A percentile compares a stretch with the other conserved stretches of the same genome.
Evolutionary conservation across 37 sponge, comb jelly and placozoan genomes (phyloP).

Genomic region (Aplysina aerophoba): DNA sequence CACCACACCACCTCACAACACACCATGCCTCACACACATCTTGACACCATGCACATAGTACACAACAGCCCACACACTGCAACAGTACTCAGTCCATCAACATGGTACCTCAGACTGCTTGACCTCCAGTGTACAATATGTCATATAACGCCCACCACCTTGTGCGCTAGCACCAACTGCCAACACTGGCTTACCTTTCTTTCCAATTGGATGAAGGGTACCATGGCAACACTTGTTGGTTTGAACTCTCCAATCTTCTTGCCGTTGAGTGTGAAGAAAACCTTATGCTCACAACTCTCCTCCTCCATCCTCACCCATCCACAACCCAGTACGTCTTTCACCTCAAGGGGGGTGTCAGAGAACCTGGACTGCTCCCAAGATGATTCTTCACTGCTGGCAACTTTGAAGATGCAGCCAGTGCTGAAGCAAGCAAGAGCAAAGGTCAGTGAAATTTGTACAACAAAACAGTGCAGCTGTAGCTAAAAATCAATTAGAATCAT

Average conservation of each 20-base stretch:
- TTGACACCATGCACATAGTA: not conserved
- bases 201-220: slow-evolving; percentile 87
- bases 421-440: slow-evolving; percentile 32
- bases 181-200: slow-evolving; percentile 63
- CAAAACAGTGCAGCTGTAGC: not conserved
- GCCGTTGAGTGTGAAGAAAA: slow-evolving; percentile 94
- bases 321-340: slow-evolving; percentile 81
- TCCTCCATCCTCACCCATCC: slow-evolving; percentile 81
- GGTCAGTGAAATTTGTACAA: not conserved
- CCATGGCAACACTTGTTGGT: slow-evolving; percentile 59
- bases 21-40: not conserved
- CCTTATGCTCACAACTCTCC: slow-evolving; percentile 51
- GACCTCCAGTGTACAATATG: too few species aligned
- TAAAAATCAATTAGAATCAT: too few species aligned
- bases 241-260: slow-evolving; percentile 50
- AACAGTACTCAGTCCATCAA: too few species aligned
- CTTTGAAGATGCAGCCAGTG: slow-evolving; percentile 70
- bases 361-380: slow-evolving; percentile 66
- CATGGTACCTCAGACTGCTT: too few species aligned
- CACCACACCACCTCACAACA: too few species aligned
- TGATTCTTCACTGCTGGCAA: slow-evolving; percentile 45
- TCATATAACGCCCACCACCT: too few species aligned
- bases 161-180: too few species aligned
- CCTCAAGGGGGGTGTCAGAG: slow-evolving; percentile 51
- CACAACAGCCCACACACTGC: not conserved